Evolutionary conservation across 2,888 invertebrate species (phyloP).

Genomic region (Drosophila prostipennis): DNA sequence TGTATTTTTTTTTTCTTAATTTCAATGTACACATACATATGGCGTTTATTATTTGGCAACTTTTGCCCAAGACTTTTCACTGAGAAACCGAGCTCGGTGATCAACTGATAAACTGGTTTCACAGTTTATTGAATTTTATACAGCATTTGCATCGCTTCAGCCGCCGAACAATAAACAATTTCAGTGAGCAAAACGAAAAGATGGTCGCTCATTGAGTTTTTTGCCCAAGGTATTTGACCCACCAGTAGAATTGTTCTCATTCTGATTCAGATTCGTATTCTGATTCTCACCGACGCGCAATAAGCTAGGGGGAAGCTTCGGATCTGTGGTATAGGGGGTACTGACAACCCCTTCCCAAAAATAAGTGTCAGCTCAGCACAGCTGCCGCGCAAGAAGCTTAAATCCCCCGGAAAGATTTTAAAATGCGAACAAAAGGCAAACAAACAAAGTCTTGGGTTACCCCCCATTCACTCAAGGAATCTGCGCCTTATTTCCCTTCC

Average conservation of each 20-base stretch:
- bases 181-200: slow-evolving; percentile 59
- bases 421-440: slow-evolving; percentile 18
- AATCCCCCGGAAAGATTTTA: not conserved
- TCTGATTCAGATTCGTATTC: slow-evolving; percentile 3
- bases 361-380: slow-evolving; percentile 4
- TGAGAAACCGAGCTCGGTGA: slow-evolving; percentile 33
- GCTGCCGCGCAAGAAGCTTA: slow-evolving; percentile 16
- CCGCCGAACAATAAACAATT: slow-evolving; percentile 45
- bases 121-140: slow-evolving; percentile 65
- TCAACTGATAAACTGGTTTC: slow-evolving; percentile 69
- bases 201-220: slow-evolving; percentile 44
- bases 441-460: slow-evolving; percentile 18
- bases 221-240: slow-evolving; percentile 69
- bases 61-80: slow-evolving; percentile 57
- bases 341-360: slow-evolving; percentile 8
- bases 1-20: slow-evolving; percentile 14
- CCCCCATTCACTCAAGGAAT: slow-evolving; percentile 10
- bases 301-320: not conserved
- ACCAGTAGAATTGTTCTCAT: slow-evolving; percentile 35
- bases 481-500: slow-evolving; percentile 17
- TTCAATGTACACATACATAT: slow-evolving; percentile 9
- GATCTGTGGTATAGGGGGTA: not conserved
- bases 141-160: slow-evolving; percentile 63
- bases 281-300: slow-evolving; percentile 9
- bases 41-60: slow-evolving; percentile 25